Evolutionary conservation across 2,888 invertebrate species (phyloP).

Genomic region (Anticlea derivata): DNA sequence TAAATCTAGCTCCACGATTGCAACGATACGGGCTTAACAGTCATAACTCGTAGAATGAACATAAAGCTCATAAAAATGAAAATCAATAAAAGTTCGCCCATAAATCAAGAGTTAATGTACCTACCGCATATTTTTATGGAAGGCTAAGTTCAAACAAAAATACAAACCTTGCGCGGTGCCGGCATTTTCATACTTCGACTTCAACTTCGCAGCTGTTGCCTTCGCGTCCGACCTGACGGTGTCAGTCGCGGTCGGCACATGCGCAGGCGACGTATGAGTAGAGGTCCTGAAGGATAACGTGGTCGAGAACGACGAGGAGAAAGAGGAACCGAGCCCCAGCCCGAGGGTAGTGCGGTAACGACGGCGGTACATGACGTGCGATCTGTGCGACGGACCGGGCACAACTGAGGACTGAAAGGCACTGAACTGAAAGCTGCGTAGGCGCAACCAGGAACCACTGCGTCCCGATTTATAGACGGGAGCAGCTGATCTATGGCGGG

Average conservation of each 20-base stretch:
- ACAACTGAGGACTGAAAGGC: constrained; percentile 54
- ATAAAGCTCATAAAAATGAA: too few relatives aligned
- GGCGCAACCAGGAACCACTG: constrained; percentile 70
- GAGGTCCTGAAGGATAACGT: constrained; percentile 70
- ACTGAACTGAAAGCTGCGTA: constrained; percentile 46
- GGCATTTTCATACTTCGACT: constrained; percentile 77
- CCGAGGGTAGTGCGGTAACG: constrained; percentile 78
- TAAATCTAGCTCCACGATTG: too few relatives aligned
- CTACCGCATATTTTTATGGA: neutral
- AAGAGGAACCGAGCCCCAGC: constrained; percentile 72
- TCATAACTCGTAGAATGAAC: too few relatives aligned
- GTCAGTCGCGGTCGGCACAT: constrained; percentile 43
- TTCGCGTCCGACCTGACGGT: constrained; percentile 74
- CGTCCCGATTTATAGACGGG: constrained; percentile 71
- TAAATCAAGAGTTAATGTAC: neutral
- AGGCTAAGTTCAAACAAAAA: constrained; percentile 3
- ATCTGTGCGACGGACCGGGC: constrained; percentile 53
- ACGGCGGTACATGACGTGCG: constrained; percentile 73
- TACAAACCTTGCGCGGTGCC: constrained; percentile 79
- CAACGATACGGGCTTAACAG: too few relatives aligned
- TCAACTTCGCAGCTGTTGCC: constrained; percentile 78
- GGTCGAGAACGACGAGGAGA: constrained; percentile 69
- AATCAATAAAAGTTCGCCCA: too few relatives aligned
- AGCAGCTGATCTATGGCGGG: constrained; percentile 46
- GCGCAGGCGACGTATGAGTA: constrained; percentile 40